phyloP scores from a whole-genome alignment of 2,797 vertebrate species.

The Etheostoma nigrum region DNA sequence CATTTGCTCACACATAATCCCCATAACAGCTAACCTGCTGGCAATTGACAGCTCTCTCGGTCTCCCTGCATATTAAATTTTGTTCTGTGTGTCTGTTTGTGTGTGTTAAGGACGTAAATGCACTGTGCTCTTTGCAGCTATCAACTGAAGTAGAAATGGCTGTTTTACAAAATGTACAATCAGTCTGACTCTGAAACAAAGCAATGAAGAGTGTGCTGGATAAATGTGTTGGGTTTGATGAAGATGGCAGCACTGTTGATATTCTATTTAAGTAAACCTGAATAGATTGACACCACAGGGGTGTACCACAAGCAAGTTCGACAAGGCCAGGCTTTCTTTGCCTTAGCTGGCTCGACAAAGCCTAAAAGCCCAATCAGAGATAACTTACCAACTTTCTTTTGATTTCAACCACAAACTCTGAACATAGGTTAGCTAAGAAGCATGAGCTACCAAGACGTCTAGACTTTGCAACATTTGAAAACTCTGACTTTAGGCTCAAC shows the following conservation, averaged over 20 bases:
- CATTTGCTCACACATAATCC: constrained; percentile 39
- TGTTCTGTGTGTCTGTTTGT: not conserved
- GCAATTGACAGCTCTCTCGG: constrained; percentile 26
- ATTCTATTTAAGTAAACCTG: not conserved
- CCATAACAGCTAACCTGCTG: constrained; percentile 35
- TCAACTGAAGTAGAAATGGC: constrained; percentile 22
- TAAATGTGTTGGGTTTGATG: constrained; percentile 25
- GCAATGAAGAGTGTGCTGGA: constrained; percentile 11
- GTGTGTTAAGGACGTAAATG: constrained; percentile 15
- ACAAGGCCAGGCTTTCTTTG: too few species aligned
- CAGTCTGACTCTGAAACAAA: constrained; percentile 6
- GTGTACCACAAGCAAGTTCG: too few species aligned
- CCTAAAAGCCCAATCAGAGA: too few species aligned
- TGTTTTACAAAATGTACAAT: constrained; percentile 14
- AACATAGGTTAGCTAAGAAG: too few species aligned
- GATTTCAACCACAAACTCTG: too few species aligned
- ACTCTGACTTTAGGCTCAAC: too few species aligned
- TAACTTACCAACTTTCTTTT: too few species aligned
- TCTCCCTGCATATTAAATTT: constrained; percentile 4
- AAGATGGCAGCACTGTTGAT: not conserved
- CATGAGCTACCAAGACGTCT: too few species aligned
- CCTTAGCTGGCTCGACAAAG: too few species aligned
- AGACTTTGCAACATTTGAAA: too few species aligned
- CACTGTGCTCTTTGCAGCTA: constrained; percentile 9
- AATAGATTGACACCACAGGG: too few species aligned